Base-by-base conservation (phyloP, 1,140 invertebrate genomes). In the Thaumatotibia leucotreta region DNA sequence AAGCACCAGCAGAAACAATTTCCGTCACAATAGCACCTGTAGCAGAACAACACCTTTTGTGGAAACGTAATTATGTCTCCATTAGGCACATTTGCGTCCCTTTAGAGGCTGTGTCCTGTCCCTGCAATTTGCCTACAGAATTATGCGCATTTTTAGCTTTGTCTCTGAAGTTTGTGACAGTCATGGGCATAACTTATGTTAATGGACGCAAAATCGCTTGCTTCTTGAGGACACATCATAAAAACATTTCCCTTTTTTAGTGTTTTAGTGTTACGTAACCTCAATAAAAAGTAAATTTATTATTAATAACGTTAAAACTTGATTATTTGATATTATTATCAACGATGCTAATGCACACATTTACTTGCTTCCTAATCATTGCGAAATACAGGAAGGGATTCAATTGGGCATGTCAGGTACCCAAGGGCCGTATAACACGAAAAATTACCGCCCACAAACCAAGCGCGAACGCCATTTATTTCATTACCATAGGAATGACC, bases 401-500 rank as follows among this genome's bases (percentile, higher is more conserved):
- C 52, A 58, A 58, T 14, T 58, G 52, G 24, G 29, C 14, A 52
- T 52, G 24, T 58, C 52, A 58, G 27, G 23, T 27, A 29, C 10
- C 52, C 8, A 58, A 29, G 24, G 27, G 23, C 52, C 52, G 24
- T 58, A 24, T 35, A 29, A 39, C 64, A 65, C 50, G 32, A 58
- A 27, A 58, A 58, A 58, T 58, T 58, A 58, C 52, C 24, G 50
- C 50, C 22, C 20, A 27, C 52, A 24, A 9, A 23, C 4, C 52
- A 24, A 20, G 14, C 64, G 64, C 54, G 29, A 67, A 52, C 35
- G 27, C 52, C 52, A 32, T 24, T 52, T 39, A 64, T 63, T 63
- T 66, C 68, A 66, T 67, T 69, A 58, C 52, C 24, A 58, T 27
- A 58, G 52, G 63, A 66, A 49, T 33, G 22, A 54, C 22, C 64